Base-by-base conservation (phyloP, 2,888 invertebrate species). In the Megastigmus dorsalis region DNA sequence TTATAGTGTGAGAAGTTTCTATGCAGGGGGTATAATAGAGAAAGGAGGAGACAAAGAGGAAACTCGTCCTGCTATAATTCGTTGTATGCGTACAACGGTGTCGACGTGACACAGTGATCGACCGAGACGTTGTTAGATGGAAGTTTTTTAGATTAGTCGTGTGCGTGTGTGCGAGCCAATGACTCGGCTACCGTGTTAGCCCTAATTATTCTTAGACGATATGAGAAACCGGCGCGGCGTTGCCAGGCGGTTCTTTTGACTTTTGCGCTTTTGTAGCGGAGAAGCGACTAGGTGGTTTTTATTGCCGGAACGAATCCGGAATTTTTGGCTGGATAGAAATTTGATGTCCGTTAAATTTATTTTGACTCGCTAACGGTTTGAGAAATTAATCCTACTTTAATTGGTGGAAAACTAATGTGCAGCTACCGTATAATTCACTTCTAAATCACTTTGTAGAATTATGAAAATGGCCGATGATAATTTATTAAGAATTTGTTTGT, bases 141-240 rank as follows among this genome's bases (percentile, higher is more conserved):
- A 38, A 30, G 7, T 57, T 69, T 50, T 57, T 41, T 33, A 18
- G 10, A n/a, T n/a, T 62, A 55, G 62, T 48, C 26, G 33, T 63
- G 68, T 73, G 62, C 67, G 28, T 41, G 50, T 18, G 26, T 45
- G 38, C 41, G 67, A 36, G 45, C n/a, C 75, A 68, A 72, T 71
- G 63, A 63, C 63, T 63, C 63, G 71, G 26, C 36, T 48, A n/a
- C 4, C 48, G 59, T 45, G 63, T 59, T 23, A 26, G 54, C 3
- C n/a, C 66, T 76, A 76, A 76, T 73, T 73, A 70, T 73, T 55
- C 66, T 66, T 69, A 38, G 57, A 73, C 66, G 48, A 72, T n/a
- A n/a, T n/a, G n/a, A n/a, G n/a, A n/a, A n/a, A n/a, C n/a, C n/a
- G 65, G 50, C 26, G 38, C n/a, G 15, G 20, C 43, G n/a, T n/a